Evolutionary conservation across 2,797 vertebrate species (phyloP), one percentile per base, ranked within the genome.

Genomic region (Myiothlypis coronata): DNA sequence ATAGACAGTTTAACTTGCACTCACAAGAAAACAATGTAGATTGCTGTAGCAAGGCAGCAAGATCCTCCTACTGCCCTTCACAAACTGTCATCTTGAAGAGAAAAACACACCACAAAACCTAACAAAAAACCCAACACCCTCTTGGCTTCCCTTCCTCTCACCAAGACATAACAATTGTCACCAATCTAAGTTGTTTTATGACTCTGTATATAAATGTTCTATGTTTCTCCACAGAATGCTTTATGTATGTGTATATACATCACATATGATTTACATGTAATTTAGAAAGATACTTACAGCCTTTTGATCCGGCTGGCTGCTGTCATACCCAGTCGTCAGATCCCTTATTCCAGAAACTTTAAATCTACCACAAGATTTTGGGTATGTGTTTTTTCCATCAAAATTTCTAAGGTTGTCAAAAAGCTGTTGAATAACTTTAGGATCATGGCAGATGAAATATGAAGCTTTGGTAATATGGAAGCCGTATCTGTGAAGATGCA

Each of bases 391-490:
- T 89, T 98, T 98, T 64, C 98, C 98, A 17, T 98, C 90, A 20
- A 98, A 98, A 97, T 98, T 99, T 83, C 99, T 98, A 72, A 99
- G 98, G 61, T 98, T 98, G 74, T 99, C 98, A 87, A 99, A 99
- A 95, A 99, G 96, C 52, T 97, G 96, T 64, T 95, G 97, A 95
- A 99, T 99, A 80, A 98, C 98, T 57, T 97, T 96, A 97, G 98
- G 99, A 94, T 99, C 98, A 3, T 99, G 98, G 97, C 99, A 99
- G 97, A 99, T 99, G 91, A 99, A 99, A 98, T 99, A 99, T 0
- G 99, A 99, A 97, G 99, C 98, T 96, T 98, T 99, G 86, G 98
- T 98, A 95, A 99, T 98, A 97, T 99, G 99, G 96, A 99, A 99
- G 77, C 99, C 99, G 1, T 99, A 99, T 92, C 99, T 99, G 97